phyloP scores from a whole-genome alignment of 2,797 vertebrate species.

The Malacoctenus gilli region DNA sequence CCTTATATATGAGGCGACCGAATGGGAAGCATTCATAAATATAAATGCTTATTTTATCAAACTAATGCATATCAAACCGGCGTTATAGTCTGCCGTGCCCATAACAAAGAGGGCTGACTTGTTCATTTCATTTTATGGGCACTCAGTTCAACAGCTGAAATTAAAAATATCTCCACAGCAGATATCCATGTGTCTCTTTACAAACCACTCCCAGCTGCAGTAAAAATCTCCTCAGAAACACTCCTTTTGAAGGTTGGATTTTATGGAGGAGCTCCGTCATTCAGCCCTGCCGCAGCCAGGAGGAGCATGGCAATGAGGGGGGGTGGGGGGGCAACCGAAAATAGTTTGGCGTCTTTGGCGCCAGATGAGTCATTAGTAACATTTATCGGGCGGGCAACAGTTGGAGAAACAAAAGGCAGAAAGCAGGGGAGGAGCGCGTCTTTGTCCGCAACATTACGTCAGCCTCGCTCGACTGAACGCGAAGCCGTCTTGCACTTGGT shows the following conservation, averaged over 20 bases:
- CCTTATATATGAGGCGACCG: slow-evolving; percentile 38
- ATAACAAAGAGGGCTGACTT: slow-evolving; percentile 62
- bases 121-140: slow-evolving; percentile 65
- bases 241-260: slow-evolving; percentile 57
- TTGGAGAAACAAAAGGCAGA: not conserved
- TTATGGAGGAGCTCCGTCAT: slow-evolving; percentile 49
- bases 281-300: slow-evolving; percentile 30
- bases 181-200: slow-evolving; percentile 39
- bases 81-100: slow-evolving; percentile 46
- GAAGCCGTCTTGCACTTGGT: no score
- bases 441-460: no score
- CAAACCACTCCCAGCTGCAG: slow-evolving; percentile 49
- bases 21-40: slow-evolving; percentile 67
- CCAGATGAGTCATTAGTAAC: slow-evolving; percentile 33
- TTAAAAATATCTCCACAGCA: slow-evolving; percentile 63
- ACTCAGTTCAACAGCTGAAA: slow-evolving; percentile 63
- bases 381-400: slow-evolving; percentile 26
- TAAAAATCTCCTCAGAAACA: slow-evolving; percentile 48
- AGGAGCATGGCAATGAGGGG: slow-evolving; percentile 15
- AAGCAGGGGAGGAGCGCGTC: no score
- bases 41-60: slow-evolving; percentile 75
- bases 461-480: no score
- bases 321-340: slow-evolving; percentile 17
- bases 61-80: slow-evolving; percentile 71
- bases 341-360: slow-evolving; percentile 4